phyloP scores from a whole-genome alignment of 2,888 invertebrate species.

The Acleris cristana region DNA sequence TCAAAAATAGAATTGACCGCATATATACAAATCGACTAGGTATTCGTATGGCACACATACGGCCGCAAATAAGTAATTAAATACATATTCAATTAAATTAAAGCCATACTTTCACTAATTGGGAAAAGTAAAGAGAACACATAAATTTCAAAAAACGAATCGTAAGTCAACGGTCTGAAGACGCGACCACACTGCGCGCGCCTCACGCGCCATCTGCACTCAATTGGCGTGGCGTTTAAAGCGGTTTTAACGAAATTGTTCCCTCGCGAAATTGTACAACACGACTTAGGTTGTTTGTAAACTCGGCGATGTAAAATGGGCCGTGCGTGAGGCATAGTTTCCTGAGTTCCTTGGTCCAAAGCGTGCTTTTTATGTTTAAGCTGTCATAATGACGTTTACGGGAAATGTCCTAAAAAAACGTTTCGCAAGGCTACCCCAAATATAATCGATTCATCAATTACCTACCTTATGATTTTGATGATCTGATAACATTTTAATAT shows the following conservation, averaged over 20 bases:
- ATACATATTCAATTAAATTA: background rate
- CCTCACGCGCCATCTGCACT: constrained; percentile 74
- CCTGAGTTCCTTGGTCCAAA: constrained; percentile 7
- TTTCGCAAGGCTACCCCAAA: background rate
- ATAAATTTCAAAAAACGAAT: constrained; percentile 62
- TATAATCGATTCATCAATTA: too few relatives aligned
- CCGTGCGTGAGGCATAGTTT: constrained; percentile 16
- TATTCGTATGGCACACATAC: too few relatives aligned
- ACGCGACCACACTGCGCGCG: constrained; percentile 74
- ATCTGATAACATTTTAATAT: background rate
- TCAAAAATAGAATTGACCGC: too few relatives aligned
- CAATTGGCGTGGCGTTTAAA: constrained; percentile 74
- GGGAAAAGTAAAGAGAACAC: constrained; percentile 39
- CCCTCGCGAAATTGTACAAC: constrained; percentile 55
- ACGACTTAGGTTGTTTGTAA: constrained; percentile 40
- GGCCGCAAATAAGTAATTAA: background rate
- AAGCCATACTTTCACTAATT: constrained; percentile 31
- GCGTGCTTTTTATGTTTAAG: background rate
- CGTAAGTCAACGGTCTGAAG: constrained; percentile 53
- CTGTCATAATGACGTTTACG: constrained; percentile 2
- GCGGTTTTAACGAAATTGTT: constrained; percentile 66
- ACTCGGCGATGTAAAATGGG: constrained; percentile 23
- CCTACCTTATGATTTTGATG: background rate
- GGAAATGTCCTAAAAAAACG: constrained; percentile 10
- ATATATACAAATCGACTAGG: too few relatives aligned